Percentiles rank a stretch among this genome's conserved stretches.
phyloP scores from a whole-genome alignment of 2,113 vertebrate genomes.

The Hyperoodon ampullatus region DNA sequence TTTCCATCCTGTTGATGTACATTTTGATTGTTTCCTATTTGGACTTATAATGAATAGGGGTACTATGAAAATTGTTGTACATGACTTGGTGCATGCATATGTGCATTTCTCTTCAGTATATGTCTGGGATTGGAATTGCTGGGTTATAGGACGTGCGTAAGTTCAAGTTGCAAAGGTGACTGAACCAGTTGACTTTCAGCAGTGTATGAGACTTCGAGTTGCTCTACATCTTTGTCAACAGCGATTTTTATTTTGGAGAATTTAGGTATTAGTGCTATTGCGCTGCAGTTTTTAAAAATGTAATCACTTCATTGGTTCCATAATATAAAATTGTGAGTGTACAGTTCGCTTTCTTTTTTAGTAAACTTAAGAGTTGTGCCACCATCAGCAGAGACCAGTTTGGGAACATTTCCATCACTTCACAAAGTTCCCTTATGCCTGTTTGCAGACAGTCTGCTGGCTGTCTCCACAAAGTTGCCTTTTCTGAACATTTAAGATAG shows the following conservation, averaged over 20 bases:
- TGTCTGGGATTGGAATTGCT: neutral
- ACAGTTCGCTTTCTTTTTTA: neutral
- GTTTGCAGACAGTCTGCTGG: neutral
- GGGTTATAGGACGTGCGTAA: neutral
- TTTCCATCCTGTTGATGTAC: neutral
- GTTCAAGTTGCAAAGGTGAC: neutral
- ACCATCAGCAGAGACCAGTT: neutral
- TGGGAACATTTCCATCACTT: neutral
- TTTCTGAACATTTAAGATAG: neutral
- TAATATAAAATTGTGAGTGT: neutral
- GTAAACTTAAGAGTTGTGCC: neutral
- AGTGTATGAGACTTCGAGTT: neutral
- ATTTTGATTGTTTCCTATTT: neutral
- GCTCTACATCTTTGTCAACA: neutral
- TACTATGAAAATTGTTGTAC: neutral
- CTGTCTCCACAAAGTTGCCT: neutral
- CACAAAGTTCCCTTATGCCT: neutral
- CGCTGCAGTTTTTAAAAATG: neutral
- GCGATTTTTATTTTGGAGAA: neutral
- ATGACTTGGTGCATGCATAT: neutral
- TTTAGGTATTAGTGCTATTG: neutral
- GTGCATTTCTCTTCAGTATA: neutral
- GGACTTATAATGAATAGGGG: neutral
- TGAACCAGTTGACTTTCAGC: neutral
- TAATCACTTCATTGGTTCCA: neutral